Evolutionary conservation across 92 coral and sea anemone genomes (phyloP).

Genomic region (Epizoanthus ramosus): DNA sequence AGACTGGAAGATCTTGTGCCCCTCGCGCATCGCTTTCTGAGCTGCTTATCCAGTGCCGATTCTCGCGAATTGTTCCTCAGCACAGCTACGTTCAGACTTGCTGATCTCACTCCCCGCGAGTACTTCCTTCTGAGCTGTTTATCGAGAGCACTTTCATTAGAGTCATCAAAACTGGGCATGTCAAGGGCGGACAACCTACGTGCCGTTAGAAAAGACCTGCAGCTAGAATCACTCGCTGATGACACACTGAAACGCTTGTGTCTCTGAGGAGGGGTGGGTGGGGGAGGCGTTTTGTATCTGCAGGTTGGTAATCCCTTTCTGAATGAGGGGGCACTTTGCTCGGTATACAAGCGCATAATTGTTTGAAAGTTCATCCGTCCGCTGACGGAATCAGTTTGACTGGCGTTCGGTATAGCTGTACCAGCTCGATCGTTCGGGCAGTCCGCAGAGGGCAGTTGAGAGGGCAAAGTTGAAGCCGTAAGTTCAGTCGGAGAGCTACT

Average conservation of each 20-base stretch:
- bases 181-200: constrained; percentile 16
- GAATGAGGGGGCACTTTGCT: constrained; percentile 72
- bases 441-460: neutral
- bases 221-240: constrained; percentile 5
- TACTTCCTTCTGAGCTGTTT: constrained; percentile 62
- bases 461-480: constrained; percentile 1
- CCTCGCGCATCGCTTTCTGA: constrained; percentile 64
- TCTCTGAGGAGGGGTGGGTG: constrained; percentile 30
- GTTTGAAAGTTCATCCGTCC: constrained; percentile 38
- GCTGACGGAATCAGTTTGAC: neutral
- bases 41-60: constrained; percentile 60
- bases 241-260: constrained; percentile 9
- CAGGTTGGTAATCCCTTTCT: constrained; percentile 64
- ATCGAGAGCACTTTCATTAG: constrained; percentile 53
- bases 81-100: constrained; percentile 74
- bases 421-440: neutral
- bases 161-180: constrained; percentile 47
- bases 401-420: neutral
- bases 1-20: constrained; percentile 71
- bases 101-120: constrained; percentile 68
- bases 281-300: constrained; percentile 62
- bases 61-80: constrained; percentile 18
- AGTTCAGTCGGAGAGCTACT: neutral
- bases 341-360: constrained; percentile 66
- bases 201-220: constrained; percentile 20